phyloP scores from a whole-genome alignment of 2,888 invertebrate species.

The Alitta virens region DNA sequence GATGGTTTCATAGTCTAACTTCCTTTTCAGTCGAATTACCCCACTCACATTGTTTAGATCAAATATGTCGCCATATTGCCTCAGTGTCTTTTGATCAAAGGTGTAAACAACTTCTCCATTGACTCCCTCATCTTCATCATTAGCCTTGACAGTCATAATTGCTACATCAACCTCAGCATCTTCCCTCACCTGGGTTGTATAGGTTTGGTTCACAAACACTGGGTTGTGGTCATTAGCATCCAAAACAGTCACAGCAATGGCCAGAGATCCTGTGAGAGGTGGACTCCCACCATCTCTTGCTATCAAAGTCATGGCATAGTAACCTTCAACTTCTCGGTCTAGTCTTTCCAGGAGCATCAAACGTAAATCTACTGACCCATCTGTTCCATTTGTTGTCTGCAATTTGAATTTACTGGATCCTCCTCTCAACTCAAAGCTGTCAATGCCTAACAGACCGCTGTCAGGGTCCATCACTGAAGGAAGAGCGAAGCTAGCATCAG shows the following conservation, averaged over 20 bases:
- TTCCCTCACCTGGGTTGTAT: conserved; percentile 5
- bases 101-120: conserved; percentile 8
- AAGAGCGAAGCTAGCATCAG: conserved; percentile 20
- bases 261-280: conserved; percentile 1
- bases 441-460: conserved; percentile 25
- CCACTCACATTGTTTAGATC: conserved; percentile 10
- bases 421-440: conserved; percentile 2
- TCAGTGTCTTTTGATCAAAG: conserved; percentile 3
- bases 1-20: conserved; percentile 7
- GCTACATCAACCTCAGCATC: conserved; percentile 3
- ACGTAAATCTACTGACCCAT: conserved; percentile 4
- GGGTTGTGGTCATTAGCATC: conserved; percentile 16
- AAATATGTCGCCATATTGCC: conserved; percentile 1
- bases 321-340: conserved; percentile 6
- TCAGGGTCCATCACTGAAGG: conserved; percentile 30
- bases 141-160: conserved; percentile 4
- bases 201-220: not conserved
- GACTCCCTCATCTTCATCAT: conserved; percentile 4
- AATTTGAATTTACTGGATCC: not conserved
- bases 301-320: conserved; percentile 4
- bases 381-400: not conserved
- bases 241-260: conserved; percentile 2
- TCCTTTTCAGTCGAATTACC: conserved; percentile 2
- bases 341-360: conserved; percentile 1
- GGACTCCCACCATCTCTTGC: conserved; percentile 12